These are phyloP conservation scores for Itoplectis maculator DNA, from an alignment of 2,888 invertebrate species.

Conservation along the genomic window DNA sequence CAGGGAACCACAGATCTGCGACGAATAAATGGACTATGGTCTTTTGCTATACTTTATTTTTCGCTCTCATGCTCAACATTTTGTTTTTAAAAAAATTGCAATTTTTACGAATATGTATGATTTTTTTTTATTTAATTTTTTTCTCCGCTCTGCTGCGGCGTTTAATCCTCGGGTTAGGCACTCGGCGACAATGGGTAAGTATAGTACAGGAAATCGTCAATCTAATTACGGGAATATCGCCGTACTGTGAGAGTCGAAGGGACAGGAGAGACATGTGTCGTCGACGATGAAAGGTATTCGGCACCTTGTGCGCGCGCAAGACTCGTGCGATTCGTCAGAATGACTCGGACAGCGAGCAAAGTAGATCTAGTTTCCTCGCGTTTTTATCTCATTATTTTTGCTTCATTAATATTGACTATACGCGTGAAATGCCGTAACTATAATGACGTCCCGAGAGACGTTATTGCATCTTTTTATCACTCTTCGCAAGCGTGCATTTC, in stretches of 20 bases:
- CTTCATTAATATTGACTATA: constrained; percentile 44
- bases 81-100: constrained; percentile 53
- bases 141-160: constrained; percentile 50
- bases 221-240: constrained; percentile 35
- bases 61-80: constrained; percentile 63
- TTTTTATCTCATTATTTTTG: neutral
- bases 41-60: constrained; percentile 60
- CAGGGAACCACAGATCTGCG: neutral
- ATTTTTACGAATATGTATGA: constrained; percentile 54
- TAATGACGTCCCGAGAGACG: constrained; percentile 50
- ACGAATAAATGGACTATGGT: constrained; percentile 31
- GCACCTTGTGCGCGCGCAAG: constrained; percentile 9
- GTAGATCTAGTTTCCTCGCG: constrained; percentile 1
- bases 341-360: constrained; percentile 3
- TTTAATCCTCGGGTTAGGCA: constrained; percentile 66
- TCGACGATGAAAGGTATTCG: constrained; percentile 7
- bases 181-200: constrained; percentile 66
- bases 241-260: constrained; percentile 15
- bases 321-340: constrained; percentile 18
- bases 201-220: constrained; percentile 45
- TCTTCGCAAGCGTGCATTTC: constrained; percentile 49
- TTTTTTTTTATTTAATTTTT: constrained; percentile 24
- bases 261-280: neutral
- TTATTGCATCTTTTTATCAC: constrained; percentile 61
- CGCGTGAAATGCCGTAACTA: constrained; percentile 49